Percentiles rank a stretch among this genome's conserved stretches.
These are phyloP conservation scores for Drosophila elegans DNA, from an alignment of 1,140 invertebrate genomes.

Conservation along the genomic window DNA sequence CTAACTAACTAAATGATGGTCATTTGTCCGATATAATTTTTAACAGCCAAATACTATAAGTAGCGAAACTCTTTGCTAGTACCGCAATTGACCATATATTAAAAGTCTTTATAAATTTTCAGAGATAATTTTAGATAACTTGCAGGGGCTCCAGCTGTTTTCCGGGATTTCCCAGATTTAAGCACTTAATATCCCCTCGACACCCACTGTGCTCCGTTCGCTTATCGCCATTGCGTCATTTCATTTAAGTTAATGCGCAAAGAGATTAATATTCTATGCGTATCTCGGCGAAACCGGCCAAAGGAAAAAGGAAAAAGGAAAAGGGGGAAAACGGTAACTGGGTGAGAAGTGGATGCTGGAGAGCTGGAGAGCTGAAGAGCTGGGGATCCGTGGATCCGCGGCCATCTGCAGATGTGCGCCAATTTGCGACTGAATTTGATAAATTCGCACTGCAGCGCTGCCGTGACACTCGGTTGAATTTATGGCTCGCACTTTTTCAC, in stretches of 20 bases:
- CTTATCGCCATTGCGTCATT: conserved; percentile 70
- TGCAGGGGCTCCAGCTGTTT: neutral
- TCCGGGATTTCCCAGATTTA: neutral
- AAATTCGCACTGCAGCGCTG: conserved; percentile 76
- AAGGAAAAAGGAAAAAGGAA: conserved; percentile 23
- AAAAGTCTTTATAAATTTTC: no score
- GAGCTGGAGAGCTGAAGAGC: neutral
- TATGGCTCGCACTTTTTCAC: conserved; percentile 79
- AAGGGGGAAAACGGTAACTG: conserved; percentile 36
- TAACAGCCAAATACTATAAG: no score
- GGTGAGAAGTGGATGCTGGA: conserved; percentile 21
- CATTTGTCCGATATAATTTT: no score
- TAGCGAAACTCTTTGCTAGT: no score
- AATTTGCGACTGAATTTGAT: conserved; percentile 82
- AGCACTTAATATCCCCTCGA: neutral
- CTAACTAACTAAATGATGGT: no score
- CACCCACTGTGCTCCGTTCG: conserved; percentile 46
- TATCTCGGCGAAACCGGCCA: conserved; percentile 58
- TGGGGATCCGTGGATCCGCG: conserved; percentile 18
- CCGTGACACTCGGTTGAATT: conserved; percentile 76
- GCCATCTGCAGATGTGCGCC: conserved; percentile 81
- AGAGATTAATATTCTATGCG: conserved; percentile 81
- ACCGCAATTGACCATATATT: no score
- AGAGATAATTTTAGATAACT: neutral
- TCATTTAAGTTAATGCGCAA: conserved; percentile 76